Base-by-base conservation (phyloP, 92 coral and sea anemone genomes). In the Heliopora coerulea region DNA sequence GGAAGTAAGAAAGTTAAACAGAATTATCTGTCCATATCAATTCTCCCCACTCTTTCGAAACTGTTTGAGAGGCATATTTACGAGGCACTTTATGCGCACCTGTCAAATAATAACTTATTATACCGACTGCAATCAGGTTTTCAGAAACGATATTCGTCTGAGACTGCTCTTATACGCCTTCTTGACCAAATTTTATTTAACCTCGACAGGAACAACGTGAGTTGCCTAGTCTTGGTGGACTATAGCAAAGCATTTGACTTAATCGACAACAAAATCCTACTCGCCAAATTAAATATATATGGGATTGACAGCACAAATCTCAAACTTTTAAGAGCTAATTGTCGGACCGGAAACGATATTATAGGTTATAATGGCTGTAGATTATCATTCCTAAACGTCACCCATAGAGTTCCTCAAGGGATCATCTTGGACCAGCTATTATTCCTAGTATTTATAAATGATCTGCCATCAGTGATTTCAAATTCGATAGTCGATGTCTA, bases 231-330 rank as follows among this genome's bases (percentile, higher is more conserved):
- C 20, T 49, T 80, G 33, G 68, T 87, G 31, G 88, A 83, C 66
- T 81, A 68, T 72, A 58, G 67, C 64, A 81, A 85, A 52, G 89
- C 89, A 72, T 85, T 85, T 68, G 86, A 81, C 78, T 56, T 82
- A 29, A 75, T 85, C 32, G 76, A 85, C 65, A 85, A 84, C 64
- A 28, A 80, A 56, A 27, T 80, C 60, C 78, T 81, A 52, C 54
- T 80, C 15, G 31, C 64, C 10, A 82, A 85, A 72, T 56, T 85
- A 24, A 29, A 65, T 23, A 29, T 81, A 6, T 75, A 75, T 40
- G 73, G 83, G 15, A 54, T 54, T 12, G 33, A 54, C 49, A 40
- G 59, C 29, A 6, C 56, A 20, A 56, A 62, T 13, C 21, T 74
- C 19, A 32, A 27, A 48, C 80, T 82, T 84, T 80, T 75, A 40